Conservation (phyloP, 2,888 invertebrate genomes). For the Ptychoptera albimana region DNA sequence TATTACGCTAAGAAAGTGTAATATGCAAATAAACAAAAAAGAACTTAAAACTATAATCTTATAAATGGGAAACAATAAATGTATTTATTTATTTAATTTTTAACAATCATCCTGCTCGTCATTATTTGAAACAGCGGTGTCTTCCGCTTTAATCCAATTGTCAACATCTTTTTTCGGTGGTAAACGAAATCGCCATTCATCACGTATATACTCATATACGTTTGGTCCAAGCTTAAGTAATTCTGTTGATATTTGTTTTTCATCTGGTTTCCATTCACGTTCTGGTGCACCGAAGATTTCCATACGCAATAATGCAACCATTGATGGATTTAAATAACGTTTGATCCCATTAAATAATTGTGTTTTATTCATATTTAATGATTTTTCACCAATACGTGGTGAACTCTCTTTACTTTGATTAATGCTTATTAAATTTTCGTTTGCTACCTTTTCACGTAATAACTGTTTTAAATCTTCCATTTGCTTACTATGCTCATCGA, state of each 20-base stretch:
- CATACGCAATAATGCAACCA: slow-evolving; percentile 27
- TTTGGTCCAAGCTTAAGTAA: slow-evolving; percentile 21
- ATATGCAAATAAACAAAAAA: background rate
- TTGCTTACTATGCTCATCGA: slow-evolving; percentile 2
- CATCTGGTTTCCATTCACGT: slow-evolving; percentile 25
- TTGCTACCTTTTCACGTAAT: slow-evolving; percentile 1
- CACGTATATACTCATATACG: slow-evolving; percentile 22
- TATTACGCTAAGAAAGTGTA: background rate
- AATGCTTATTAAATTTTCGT: background rate
- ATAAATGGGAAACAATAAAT: background rate
- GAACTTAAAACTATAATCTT: background rate
- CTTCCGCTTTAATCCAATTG: slow-evolving; percentile 16
- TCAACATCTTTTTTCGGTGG: slow-evolving; percentile 20
- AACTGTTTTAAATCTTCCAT: slow-evolving; percentile 5
- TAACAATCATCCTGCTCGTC: slow-evolving; percentile 16
- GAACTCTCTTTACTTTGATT: too few species aligned
- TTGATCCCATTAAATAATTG: slow-evolving; percentile 27
- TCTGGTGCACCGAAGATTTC: slow-evolving; percentile 27
- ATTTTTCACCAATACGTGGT: too few species aligned
- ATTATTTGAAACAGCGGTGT: slow-evolving; percentile 12
- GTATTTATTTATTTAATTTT: too few species aligned
- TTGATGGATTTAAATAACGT: slow-evolving; percentile 24
- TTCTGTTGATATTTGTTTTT: slow-evolving; percentile 21
- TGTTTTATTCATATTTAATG: slow-evolving; percentile 3
- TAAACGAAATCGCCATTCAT: slow-evolving; percentile 28